phyloP scores from a whole-genome alignment of 2,888 invertebrate species.

The Dryocosmus kuriphilus region DNA sequence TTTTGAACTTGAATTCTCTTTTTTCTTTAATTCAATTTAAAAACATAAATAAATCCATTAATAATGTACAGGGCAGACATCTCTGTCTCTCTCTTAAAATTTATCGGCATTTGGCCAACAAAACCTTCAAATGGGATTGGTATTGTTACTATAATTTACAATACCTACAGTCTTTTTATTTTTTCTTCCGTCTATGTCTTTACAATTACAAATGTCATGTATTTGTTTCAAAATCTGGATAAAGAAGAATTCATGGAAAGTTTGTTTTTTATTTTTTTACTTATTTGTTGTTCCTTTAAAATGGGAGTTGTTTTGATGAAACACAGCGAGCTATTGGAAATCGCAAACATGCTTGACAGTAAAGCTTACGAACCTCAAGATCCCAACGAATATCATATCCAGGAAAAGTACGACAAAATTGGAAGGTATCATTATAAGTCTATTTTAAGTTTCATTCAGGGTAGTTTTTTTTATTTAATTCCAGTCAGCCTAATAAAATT shows the following conservation, averaged over 20 bases:
- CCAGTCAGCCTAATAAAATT: too few relatives aligned
- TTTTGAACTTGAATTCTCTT: not conserved
- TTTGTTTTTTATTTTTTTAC: constrained; percentile 1
- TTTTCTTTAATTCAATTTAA: not conserved
- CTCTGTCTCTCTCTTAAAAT: constrained; percentile 3
- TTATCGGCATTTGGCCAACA: not conserved
- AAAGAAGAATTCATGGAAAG: constrained; percentile 6
- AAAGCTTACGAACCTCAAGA: not conserved
- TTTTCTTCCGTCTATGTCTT: not conserved
- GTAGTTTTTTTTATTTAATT: too few relatives aligned
- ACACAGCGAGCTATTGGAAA: not conserved
- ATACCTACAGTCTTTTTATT: not conserved
- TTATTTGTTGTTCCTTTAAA: not conserved
- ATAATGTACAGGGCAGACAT: constrained; percentile 23
- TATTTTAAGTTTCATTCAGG: too few relatives aligned
- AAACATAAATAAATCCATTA: not conserved
- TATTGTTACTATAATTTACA: not conserved
- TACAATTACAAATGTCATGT: not conserved
- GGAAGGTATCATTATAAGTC: not conserved
- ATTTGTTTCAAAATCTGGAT: not conserved
- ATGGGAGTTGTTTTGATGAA: not conserved
- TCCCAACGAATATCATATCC: not conserved
- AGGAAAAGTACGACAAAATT: not conserved
- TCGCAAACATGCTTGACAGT: not conserved
- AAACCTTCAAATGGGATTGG: not conserved